A percentile compares a stretch with the other conserved stretches of the same genome.
These are phyloP conservation scores for Spheniscus humboldti DNA, from an alignment of 2,797 vertebrate genomes.

Conservation along the genomic window DNA sequence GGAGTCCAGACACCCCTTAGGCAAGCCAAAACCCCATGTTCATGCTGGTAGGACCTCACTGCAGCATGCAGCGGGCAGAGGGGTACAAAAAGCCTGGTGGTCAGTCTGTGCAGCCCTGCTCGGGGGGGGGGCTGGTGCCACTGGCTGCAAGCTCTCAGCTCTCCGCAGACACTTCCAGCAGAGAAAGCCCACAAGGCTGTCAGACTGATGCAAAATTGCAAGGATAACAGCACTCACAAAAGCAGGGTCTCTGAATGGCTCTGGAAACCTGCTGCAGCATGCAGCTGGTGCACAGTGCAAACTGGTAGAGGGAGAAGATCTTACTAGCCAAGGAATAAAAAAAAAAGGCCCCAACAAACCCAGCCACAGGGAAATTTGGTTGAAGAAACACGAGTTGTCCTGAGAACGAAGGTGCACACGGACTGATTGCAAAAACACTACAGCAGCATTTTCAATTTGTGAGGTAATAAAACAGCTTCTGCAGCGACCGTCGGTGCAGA, in stretches of 20 bases:
- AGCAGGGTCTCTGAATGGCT: background rate
- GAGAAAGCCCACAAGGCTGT: background rate
- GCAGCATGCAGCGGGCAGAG: accelerated
- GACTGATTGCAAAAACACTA: background rate
- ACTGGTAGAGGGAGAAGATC: background rate
- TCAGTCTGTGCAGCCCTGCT: background rate
- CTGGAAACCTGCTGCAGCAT: background rate
- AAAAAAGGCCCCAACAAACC: background rate
- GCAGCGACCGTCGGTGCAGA: accelerated
- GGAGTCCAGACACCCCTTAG: background rate
- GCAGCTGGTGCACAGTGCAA: background rate
- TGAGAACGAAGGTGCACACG: background rate
- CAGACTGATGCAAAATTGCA: background rate
- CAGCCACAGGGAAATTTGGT: background rate
- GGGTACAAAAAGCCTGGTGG: background rate
- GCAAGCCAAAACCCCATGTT: background rate
- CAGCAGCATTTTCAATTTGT: background rate
- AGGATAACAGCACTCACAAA: background rate
- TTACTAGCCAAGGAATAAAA: background rate
- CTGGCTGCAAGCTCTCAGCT: background rate
- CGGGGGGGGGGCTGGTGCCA: background rate
- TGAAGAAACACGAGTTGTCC: background rate
- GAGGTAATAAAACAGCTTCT: background rate
- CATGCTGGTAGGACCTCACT: background rate
- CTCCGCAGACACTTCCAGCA: background rate